Base-by-base conservation (phyloP, 2,888 invertebrate species). In the Diaperis boleti region DNA sequence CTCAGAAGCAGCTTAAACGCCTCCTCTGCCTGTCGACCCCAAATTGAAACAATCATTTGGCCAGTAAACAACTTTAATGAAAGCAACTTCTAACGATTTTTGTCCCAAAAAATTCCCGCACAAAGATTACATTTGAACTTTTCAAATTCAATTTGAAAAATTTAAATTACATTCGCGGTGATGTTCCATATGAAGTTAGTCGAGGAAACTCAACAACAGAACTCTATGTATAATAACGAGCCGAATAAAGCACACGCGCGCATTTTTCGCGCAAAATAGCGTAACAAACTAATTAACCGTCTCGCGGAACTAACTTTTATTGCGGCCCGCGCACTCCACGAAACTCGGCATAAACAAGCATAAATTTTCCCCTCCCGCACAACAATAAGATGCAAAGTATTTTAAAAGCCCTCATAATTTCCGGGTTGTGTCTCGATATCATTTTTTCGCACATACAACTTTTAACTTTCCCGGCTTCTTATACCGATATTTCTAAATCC, bases 181-280 rank as follows among this genome's bases (percentile, higher is more conserved):
- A 57, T 57, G 57, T 57, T 57, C 45, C 57, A 57, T 57, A 57
- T 57, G 57, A 57, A 57, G 44, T 54, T 54, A 56, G 17, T 37
- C 45, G 7, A 17, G 42, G 22, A 57, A 57, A 57, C 57, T 57
- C 57, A 8, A 33, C 42, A 33, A 55, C 41, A 65, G 64, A 67
- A 69, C 66, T 69, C 67, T 65, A 69, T 69, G 67, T 69, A 64
- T 69, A 69, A 69, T 69, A 67, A 69, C 65, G 62, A 67, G 63
- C 52, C n/a, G n/a, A n/a, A n/a, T 57, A 45, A 61, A 61, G 17
- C 10, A 18, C 49, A 14, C 13, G 22, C 31, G 8, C 47, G 31
- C 49, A 35, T 52, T 52, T 37, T 37, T 33, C 42, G 41, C 39
- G 17, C 41, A 8, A 39, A 52, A 52, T 31, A 54, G 39, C 22